Evolutionary conservation across 2,888 invertebrate genomes (phyloP).

Genomic region (Zygaena filipendulae): DNA sequence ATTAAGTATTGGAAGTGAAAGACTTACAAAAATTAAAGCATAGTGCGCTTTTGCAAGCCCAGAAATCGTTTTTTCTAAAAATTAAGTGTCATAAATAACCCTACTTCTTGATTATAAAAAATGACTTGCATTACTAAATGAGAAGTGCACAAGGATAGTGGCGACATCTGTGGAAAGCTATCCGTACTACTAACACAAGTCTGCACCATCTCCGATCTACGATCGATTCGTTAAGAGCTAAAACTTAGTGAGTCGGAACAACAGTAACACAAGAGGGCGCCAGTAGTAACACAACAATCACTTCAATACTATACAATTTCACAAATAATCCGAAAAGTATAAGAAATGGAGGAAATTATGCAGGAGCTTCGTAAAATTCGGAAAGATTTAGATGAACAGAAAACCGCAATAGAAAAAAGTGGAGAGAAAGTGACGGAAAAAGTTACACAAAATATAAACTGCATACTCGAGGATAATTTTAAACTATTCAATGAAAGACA

Average conservation of each 20-base stretch:
- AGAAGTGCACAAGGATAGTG: constrained; percentile 3
- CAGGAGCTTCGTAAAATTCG: constrained; percentile 4
- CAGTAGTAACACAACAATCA: constrained; percentile 3
- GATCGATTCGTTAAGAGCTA: constrained; percentile 3
- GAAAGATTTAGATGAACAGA: constrained; percentile 9
- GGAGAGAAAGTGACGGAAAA: constrained; percentile 8
- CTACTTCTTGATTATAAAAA: constrained; percentile 2
- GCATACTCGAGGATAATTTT: constrained; percentile 9
- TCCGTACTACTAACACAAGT: constrained; percentile 5
- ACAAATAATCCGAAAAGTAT: no score
- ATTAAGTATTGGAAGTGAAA: no score
- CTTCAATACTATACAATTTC: neutral
- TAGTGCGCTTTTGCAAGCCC: no score
- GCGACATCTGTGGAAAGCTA: constrained; percentile 5
- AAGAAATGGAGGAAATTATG: constrained; percentile 9
- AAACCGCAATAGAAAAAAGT: constrained; percentile 4
- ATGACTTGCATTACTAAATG: constrained; percentile 2
- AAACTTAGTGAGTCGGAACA: no score
- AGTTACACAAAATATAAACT: constrained; percentile 10
- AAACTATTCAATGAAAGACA: constrained; percentile 12
- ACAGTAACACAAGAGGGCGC: constrained; percentile 2
- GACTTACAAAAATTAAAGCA: no score
- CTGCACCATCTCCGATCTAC: constrained; percentile 2
- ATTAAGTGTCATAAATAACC: constrained; percentile 3
- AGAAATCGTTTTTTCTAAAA: no score